A percentile compares a stretch with the other conserved stretches of the same genome.
Conservation (phyloP, 2,888 invertebrate genomes). For the Acrobasis consociella region DNA sequence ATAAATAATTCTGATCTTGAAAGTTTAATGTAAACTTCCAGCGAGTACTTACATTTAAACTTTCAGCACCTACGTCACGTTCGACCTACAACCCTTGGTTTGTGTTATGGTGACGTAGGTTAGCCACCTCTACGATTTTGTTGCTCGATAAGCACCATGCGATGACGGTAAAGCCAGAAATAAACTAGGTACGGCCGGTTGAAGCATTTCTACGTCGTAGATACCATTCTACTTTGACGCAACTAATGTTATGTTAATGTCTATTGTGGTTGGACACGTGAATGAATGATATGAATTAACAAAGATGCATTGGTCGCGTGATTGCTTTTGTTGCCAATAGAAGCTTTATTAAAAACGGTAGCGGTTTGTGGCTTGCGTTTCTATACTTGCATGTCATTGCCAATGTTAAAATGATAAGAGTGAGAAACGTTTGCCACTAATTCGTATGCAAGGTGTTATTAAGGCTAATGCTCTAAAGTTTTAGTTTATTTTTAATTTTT, state of each 20-base stretch:
- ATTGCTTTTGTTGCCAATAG: too few relatives aligned
- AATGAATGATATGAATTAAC: too few relatives aligned
- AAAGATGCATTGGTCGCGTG: too few relatives aligned
- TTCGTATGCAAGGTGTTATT: too few relatives aligned
- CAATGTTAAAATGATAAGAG: too few relatives aligned
- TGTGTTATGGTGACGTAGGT: slow-evolving; percentile 9
- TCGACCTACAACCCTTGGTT: slow-evolving; percentile 14
- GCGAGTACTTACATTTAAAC: not conserved
- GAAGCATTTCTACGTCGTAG: slow-evolving; percentile 12
- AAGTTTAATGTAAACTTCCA: not conserved
- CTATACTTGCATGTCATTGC: too few relatives aligned
- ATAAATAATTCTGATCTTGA: not conserved
- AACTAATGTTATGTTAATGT: not conserved
- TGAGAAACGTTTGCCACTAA: too few relatives aligned
- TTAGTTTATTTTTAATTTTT: too few relatives aligned
- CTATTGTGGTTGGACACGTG: not conserved
- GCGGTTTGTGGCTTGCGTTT: too few relatives aligned
- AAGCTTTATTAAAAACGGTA: too few relatives aligned
- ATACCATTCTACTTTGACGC: slow-evolving; percentile 16
- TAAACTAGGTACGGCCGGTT: slow-evolving; percentile 3
- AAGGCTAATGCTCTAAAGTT: too few relatives aligned
- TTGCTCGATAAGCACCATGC: slow-evolving; percentile 15
- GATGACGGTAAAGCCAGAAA: slow-evolving; percentile 24
- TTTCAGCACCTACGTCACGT: slow-evolving; percentile 12
- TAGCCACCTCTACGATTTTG: slow-evolving; percentile 5